These are phyloP conservation scores for Hydroisotoma schaefferi DNA, from an alignment of 2,888 invertebrate species.

Conservation along the genomic window DNA sequence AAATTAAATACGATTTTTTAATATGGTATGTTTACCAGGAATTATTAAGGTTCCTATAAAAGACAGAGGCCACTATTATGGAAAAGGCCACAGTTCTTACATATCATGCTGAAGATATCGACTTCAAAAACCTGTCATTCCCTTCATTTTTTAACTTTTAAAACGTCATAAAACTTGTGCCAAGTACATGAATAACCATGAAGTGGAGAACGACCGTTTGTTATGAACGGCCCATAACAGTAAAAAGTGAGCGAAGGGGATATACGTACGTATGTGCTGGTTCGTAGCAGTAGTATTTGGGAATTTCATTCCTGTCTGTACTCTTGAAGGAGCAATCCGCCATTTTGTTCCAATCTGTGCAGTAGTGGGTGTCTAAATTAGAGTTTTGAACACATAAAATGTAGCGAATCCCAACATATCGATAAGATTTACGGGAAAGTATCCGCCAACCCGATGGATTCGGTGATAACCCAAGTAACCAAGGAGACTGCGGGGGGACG, in stretches of 20 bases:
- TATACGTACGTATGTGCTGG: too few species aligned
- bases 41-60: too few species aligned
- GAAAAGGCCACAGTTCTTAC: too few species aligned
- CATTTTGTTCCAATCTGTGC: conserved; percentile 10
- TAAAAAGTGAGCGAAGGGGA: conserved; percentile 10
- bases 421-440: neutral
- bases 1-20: too few species aligned
- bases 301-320: conserved; percentile 1
- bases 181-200: too few species aligned
- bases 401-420: conserved; percentile 4
- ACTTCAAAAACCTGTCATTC: too few species aligned
- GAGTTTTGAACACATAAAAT: conserved; percentile 8
- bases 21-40: too few species aligned
- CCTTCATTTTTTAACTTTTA: too few species aligned
- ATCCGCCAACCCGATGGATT: conserved; percentile 32
- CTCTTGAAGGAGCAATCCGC: conserved; percentile 10
- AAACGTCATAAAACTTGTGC: too few species aligned
- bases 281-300: neutral
- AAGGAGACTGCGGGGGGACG: conserved; percentile 2
- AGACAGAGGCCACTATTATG: too few species aligned
- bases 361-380: conserved; percentile 16
- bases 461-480: conserved; percentile 42
- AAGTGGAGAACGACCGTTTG: too few species aligned
- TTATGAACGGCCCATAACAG: conserved; percentile 10
- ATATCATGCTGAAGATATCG: too few species aligned